phyloP scores from a whole-genome alignment of 2,113 vertebrate species.

The Garra rufa region DNA sequence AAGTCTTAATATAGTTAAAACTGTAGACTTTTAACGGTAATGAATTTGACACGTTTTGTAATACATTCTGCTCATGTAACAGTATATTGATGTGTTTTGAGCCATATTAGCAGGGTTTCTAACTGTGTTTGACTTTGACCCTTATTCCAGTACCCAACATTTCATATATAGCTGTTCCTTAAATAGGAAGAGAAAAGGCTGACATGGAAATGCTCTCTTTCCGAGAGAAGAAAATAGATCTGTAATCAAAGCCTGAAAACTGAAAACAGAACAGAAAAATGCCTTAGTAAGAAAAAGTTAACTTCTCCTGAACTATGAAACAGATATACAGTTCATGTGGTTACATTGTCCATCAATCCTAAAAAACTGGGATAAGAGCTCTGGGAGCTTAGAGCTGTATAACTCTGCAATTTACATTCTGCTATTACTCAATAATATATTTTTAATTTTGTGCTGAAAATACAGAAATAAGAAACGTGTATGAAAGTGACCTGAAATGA shows the following conservation, averaged over 20 bases:
- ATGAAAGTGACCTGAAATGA: not conserved
- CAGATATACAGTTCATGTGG: not conserved
- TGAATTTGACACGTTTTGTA: not conserved
- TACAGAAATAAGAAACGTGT: not conserved
- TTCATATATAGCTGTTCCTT: not conserved
- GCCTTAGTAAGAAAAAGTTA: not conserved
- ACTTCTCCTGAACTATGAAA: not conserved
- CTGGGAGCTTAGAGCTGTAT: not conserved
- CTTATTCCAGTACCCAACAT: not conserved
- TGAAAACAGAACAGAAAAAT: constrained; percentile 2
- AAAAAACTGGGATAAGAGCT: not conserved
- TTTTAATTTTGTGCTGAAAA: not conserved
- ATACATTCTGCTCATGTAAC: not conserved
- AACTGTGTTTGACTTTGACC: not conserved
- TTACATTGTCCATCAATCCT: not conserved
- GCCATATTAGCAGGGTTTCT: not conserved
- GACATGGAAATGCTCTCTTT: not conserved
- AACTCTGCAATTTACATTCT: not conserved
- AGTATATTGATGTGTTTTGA: not conserved
- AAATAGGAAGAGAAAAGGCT: constrained; percentile 5
- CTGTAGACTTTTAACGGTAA: not conserved
- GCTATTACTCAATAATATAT: not conserved
- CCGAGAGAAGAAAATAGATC: not conserved
- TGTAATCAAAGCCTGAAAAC: constrained; percentile 6
- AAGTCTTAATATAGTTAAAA: not conserved